These are phyloP conservation scores for Cephalopachus bancanus DNA, from an alignment of 2,797 vertebrate species.

Conservation along the genomic window DNA sequence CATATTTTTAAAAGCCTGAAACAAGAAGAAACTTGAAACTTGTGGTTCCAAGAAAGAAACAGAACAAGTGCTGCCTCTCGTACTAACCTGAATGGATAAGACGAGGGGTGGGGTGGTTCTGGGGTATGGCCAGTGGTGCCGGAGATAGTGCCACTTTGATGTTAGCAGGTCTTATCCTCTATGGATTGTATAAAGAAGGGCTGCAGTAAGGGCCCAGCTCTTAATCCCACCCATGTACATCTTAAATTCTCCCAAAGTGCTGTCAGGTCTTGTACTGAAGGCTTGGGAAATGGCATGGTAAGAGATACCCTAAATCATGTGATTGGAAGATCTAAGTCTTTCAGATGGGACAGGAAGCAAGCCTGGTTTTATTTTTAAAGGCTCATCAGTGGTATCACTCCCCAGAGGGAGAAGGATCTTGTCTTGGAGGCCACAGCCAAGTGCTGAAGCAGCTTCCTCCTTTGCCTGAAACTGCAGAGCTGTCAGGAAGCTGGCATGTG, in stretches of 20 bases:
- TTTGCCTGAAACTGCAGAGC: not conserved
- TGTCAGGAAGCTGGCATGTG: constrained; percentile 18
- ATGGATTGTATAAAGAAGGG: constrained; percentile 77
- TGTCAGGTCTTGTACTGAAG: constrained; percentile 42
- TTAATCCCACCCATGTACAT: constrained; percentile 60
- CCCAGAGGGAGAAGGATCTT: constrained; percentile 32
- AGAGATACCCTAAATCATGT: constrained; percentile 62
- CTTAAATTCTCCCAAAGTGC: constrained; percentile 32
- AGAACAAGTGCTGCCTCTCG: not conserved
- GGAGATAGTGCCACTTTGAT: constrained; percentile 71
- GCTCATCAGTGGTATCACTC: not conserved
- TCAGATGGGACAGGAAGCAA: constrained; percentile 80
- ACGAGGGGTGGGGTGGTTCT: accelerated
- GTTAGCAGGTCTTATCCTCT: constrained; percentile 78
- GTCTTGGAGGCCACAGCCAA: constrained; percentile 56
- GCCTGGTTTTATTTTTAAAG: constrained; percentile 76
- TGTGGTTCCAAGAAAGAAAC: not conserved
- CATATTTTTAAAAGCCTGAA: constrained; percentile 24
- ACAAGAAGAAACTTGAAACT: not conserved
- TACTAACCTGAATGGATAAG: not conserved
- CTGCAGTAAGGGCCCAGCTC: constrained; percentile 66
- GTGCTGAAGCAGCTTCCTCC: constrained; percentile 45
- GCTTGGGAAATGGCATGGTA: constrained; percentile 57
- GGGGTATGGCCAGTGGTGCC: not conserved
- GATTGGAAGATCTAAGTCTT: constrained; percentile 65